Evolutionary conservation across 2,797 vertebrate genomes (phyloP).

Genomic region (Loriculus beryllinus): DNA sequence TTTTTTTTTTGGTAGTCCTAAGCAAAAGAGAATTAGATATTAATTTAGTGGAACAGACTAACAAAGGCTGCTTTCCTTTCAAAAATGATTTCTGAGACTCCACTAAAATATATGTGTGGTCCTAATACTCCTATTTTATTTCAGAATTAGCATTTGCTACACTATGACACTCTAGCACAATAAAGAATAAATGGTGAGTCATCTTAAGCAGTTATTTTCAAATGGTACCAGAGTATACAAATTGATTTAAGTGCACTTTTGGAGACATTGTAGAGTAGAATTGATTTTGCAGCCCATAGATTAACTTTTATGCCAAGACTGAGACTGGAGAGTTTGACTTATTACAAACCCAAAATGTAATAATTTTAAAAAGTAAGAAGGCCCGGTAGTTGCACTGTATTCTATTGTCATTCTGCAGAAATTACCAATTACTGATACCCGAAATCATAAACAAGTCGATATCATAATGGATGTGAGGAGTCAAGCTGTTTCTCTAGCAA

Average conservation of each 20-base stretch:
- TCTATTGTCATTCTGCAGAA: background rate
- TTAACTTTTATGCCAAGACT: conserved; percentile 67
- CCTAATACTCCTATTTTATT: conserved; percentile 41
- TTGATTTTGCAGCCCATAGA: conserved; percentile 63
- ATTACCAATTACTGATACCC: background rate
- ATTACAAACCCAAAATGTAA: conserved; percentile 48
- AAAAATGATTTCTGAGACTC: conserved; percentile 2
- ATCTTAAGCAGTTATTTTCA: conserved; percentile 61
- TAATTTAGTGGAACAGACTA: background rate
- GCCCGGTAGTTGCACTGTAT: background rate
- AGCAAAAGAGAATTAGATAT: background rate
- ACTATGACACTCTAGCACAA: background rate
- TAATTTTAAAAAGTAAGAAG: conserved; percentile 34
- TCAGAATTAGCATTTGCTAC: conserved; percentile 12
- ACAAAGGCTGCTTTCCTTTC: background rate
- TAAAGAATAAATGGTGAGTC: conserved; percentile 1
- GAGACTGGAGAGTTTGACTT: conserved; percentile 35
- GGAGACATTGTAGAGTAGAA: conserved; percentile 62
- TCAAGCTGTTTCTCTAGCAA: background rate
- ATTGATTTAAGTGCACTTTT: conserved; percentile 78
- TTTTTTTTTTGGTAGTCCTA: background rate
- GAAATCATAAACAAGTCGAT: background rate
- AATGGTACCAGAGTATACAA: conserved; percentile 51
- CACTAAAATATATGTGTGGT: background rate
- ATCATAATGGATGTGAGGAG: background rate